A percentile compares a stretch with the other conserved stretches of the same genome.
Conservation (phyloP, 2,888 invertebrate genomes). For the Athetis lepigone region DNA sequence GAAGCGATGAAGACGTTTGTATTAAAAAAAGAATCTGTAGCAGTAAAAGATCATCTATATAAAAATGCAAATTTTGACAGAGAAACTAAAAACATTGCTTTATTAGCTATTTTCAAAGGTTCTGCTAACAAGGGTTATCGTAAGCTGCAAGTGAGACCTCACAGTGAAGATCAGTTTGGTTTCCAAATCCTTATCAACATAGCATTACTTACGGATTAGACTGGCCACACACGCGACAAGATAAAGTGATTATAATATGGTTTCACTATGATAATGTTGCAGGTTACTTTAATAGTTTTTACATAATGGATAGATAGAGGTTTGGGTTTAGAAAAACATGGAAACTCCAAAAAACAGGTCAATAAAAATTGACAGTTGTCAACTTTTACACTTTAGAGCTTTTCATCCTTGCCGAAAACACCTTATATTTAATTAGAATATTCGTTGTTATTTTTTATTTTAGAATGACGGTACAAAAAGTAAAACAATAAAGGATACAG, state of each 20-base stretch:
- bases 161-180: constrained; percentile 45
- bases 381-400: too few species aligned
- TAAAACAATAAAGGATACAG: background rate
- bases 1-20: too few species aligned
- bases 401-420: too few species aligned
- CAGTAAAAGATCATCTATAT: background rate
- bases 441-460: too few species aligned
- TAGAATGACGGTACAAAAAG: background rate
- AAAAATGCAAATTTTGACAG: background rate
- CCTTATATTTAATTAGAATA: too few species aligned
- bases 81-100: background rate
- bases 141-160: constrained; percentile 45
- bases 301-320: too few species aligned
- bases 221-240: constrained; percentile 74
- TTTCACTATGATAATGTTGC: constrained; percentile 48
- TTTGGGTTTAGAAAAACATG: too few species aligned
- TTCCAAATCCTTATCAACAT: constrained; percentile 55
- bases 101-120: background rate
- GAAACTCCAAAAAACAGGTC: too few species aligned
- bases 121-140: constrained; percentile 1
- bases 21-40: background rate
- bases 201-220: constrained; percentile 69
- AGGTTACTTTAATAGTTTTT: background rate
- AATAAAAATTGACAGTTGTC: too few species aligned
- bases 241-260: constrained; percentile 65